phyloP scores from a whole-genome alignment of 2,113 vertebrate species.

The Sebastes fasciatus region DNA sequence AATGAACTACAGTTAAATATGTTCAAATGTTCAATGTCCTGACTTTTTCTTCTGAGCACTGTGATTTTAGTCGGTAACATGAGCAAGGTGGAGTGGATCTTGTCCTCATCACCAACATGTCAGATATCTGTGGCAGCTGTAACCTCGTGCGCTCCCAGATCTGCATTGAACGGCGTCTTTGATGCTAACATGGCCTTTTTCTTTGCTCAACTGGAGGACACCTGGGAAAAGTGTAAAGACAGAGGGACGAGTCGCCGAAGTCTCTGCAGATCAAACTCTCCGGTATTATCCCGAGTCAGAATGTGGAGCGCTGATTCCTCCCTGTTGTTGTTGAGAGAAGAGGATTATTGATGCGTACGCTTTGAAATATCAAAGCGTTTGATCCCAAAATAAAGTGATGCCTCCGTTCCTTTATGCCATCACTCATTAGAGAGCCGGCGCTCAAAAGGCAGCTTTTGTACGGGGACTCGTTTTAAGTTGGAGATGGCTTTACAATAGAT shows the following conservation, averaged over 20 bases:
- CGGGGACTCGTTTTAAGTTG: slow-evolving; percentile 46
- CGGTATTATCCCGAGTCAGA: slow-evolving; percentile 34
- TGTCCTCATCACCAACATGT: neutral
- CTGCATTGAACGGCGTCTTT: slow-evolving; percentile 10
- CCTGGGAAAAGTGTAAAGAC: slow-evolving; percentile 33
- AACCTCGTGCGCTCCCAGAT: slow-evolving; percentile 5
- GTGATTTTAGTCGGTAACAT: no score
- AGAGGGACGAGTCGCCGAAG: neutral
- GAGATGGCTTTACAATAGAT: slow-evolving; percentile 69
- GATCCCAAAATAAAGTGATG: slow-evolving; percentile 58
- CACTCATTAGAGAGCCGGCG: slow-evolving; percentile 48
- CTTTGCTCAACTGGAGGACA: neutral
- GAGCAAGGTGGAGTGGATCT: no score
- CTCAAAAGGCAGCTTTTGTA: slow-evolving; percentile 68
- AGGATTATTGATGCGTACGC: slow-evolving; percentile 54
- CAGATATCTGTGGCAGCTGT: neutral
- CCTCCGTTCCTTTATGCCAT: slow-evolving; percentile 55
- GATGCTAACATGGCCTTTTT: slow-evolving; percentile 20
- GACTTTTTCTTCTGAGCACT: no score
- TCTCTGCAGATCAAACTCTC: slow-evolving; percentile 48
- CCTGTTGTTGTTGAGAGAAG: slow-evolving; percentile 37
- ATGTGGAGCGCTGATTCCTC: slow-evolving; percentile 19
- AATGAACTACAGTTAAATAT: no score
- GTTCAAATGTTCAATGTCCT: no score
- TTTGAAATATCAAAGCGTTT: slow-evolving; percentile 66